These are phyloP conservation scores for Fragum sueziense DNA, from an alignment of 2,888 invertebrate species.

Conservation along the genomic window DNA sequence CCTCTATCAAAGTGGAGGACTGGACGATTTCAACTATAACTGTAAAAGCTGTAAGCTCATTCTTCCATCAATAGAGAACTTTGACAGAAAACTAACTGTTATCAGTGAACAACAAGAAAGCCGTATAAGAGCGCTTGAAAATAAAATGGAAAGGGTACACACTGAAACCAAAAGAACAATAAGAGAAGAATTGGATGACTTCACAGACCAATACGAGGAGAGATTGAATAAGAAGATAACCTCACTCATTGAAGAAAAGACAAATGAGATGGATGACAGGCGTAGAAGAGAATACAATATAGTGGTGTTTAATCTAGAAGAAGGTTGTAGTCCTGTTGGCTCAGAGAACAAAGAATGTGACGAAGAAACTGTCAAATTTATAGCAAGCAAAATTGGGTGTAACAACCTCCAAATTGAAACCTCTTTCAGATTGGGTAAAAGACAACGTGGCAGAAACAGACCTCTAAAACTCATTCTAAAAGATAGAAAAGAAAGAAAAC, in stretches of 20 bases:
- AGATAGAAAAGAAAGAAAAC: conserved; percentile 2
- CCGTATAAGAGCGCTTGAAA: neutral
- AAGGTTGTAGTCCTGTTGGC: neutral
- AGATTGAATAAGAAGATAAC: no score
- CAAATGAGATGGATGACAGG: neutral
- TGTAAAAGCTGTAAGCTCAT: neutral
- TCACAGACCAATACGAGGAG: no score
- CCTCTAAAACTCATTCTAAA: neutral
- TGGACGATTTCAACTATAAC: neutral
- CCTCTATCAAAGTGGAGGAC: neutral
- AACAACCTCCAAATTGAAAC: neutral
- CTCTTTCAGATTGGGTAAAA: neutral
- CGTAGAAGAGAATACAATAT: neutral
- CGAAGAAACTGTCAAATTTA: neutral
- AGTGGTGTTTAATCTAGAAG: neutral
- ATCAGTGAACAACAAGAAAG: neutral
- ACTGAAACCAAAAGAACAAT: neutral
- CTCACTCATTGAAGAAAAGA: neutral
- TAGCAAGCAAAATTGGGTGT: neutral
- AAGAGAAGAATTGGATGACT: neutral
- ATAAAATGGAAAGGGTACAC: neutral
- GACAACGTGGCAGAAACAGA: neutral
- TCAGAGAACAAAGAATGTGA: neutral
- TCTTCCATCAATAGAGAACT: neutral
- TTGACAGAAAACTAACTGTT: neutral